A percentile compares a stretch with the other conserved stretches of the same genome.
phyloP scores from a whole-genome alignment of 2,113 vertebrate genomes.

The Menidia beryllina region DNA sequence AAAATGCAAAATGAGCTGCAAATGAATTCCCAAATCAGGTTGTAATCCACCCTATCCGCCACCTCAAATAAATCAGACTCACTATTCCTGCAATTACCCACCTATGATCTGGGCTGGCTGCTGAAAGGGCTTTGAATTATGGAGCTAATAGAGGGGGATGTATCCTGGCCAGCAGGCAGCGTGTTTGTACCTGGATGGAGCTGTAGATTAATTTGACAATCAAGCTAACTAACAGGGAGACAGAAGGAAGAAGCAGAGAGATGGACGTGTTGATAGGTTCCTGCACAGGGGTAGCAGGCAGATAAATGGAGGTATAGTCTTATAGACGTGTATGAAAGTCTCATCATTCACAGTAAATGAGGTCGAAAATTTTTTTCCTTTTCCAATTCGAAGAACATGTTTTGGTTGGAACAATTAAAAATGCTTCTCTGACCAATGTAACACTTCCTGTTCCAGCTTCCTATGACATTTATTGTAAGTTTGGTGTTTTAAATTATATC shows the following conservation, averaged over 20 bases:
- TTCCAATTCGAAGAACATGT: background rate
- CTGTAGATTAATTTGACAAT: constrained; percentile 75
- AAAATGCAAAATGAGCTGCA: constrained; percentile 49
- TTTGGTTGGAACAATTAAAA: background rate
- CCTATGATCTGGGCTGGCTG: constrained; percentile 66
- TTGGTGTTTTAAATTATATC: no score
- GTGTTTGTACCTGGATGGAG: constrained; percentile 77
- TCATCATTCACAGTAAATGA: background rate
- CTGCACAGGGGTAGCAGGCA: constrained; percentile 1
- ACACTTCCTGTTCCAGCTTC: background rate
- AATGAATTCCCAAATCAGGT: constrained; percentile 65
- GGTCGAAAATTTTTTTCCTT: background rate
- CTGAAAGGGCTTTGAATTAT: constrained; percentile 73
- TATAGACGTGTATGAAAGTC: background rate
- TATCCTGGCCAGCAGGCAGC: constrained; percentile 68
- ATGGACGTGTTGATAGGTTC: constrained; percentile 22
- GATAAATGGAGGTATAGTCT: background rate
- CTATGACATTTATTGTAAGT: background rate
- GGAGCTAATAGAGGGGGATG: constrained; percentile 70
- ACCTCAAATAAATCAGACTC: constrained; percentile 68
- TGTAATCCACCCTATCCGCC: constrained; percentile 50
- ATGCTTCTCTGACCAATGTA: background rate
- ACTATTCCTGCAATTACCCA: constrained; percentile 69
- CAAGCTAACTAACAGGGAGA: constrained; percentile 70
- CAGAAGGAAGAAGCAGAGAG: constrained; percentile 29